phyloP scores from a whole-genome alignment of 2,797 vertebrate species.

The Enteromius radiatus region DNA sequence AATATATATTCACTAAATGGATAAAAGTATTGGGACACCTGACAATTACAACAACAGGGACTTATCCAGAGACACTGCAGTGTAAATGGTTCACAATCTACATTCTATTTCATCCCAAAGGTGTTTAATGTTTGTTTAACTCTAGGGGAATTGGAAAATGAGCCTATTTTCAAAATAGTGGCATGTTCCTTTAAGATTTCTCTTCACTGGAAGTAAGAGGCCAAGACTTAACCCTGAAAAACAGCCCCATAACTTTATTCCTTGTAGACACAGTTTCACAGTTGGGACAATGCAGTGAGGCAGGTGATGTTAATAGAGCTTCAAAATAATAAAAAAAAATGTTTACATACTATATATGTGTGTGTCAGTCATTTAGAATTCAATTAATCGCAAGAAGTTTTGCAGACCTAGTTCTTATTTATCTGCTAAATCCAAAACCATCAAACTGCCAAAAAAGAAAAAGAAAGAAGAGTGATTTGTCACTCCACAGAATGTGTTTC shows the following conservation, averaged over 20 bases:
- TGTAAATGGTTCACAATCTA: background rate
- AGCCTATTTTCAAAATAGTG: too few species aligned
- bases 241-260: background rate
- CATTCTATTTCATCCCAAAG: background rate
- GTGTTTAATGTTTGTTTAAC: background rate
- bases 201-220: background rate
- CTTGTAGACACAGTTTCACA: background rate
- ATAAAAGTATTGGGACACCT: background rate
- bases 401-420: background rate
- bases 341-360: background rate
- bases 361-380: background rate
- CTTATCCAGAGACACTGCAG: background rate
- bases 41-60: background rate
- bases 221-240: background rate
- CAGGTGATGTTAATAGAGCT: background rate
- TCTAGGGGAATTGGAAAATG: too few species aligned
- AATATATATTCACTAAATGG: background rate
- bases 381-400: background rate
- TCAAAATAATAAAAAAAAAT: background rate
- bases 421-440: background rate
- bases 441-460: background rate
- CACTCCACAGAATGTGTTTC: background rate
- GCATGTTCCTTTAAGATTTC: background rate
- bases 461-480: background rate
- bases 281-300: background rate